These are phyloP conservation scores for Cryptocephalus primarius DNA, from an alignment of 2,888 invertebrate species.

Conservation along the genomic window DNA sequence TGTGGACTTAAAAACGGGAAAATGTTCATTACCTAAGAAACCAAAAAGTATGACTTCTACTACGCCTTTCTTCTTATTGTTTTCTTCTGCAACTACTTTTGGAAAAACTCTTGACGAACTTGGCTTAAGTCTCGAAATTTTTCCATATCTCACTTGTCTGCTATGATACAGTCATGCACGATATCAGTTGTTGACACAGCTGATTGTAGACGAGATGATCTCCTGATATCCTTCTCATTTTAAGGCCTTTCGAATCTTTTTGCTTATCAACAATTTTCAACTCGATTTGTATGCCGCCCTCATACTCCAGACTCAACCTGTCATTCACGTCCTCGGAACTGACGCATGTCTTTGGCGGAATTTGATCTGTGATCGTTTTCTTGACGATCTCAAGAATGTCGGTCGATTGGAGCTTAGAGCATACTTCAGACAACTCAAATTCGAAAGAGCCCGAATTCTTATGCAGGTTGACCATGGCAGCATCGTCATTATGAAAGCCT, in stretches of 20 bases:
- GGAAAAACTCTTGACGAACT: no score
- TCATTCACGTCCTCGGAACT: conserved; percentile 32
- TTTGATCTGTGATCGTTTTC: conserved; percentile 65
- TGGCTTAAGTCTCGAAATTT: no score
- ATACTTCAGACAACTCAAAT: conserved; percentile 67
- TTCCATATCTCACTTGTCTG: conserved; percentile 11
- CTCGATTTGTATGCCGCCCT: conserved; percentile 76
- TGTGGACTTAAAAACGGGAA: no score
- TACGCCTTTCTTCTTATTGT: background rate
- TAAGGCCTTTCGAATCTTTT: conserved; percentile 66
- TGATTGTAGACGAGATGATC: conserved; percentile 81
- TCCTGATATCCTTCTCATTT: conserved; percentile 77
- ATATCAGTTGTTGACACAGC: conserved; percentile 77
- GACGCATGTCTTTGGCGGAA: conserved; percentile 58
- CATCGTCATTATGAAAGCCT: background rate
- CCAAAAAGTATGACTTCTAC: background rate
- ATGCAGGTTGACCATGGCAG: conserved; percentile 18
- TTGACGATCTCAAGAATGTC: conserved; percentile 72
- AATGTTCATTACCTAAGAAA: background rate
- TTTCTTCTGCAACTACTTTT: no score
- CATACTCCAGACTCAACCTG: conserved; percentile 34
- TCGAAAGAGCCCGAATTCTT: conserved; percentile 46
- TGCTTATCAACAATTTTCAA: conserved; percentile 61
- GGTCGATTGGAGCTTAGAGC: conserved; percentile 66
- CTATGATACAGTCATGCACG: conserved; percentile 66